Base-by-base conservation (phyloP, 1,140 invertebrate species). In the Lanistes nyassanus region DNA sequence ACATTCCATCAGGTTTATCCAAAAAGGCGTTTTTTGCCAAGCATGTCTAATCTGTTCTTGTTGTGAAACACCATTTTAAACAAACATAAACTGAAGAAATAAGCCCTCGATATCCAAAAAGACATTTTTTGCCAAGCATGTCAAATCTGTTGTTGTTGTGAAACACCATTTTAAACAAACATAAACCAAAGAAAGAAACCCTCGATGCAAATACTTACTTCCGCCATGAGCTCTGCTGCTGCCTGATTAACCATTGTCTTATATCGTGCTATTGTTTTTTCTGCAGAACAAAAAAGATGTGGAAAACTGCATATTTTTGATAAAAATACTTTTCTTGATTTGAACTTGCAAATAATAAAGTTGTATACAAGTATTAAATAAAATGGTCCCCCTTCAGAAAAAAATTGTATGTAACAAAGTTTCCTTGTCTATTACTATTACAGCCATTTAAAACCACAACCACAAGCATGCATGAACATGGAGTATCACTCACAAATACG, bases 161-260 rank as follows among this genome's bases (percentile, higher is more conserved):
- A 34, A 26, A 42, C 16, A 53, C 31, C 29, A 11, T 29, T 64
- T n/a, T 64, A 23, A 11, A 16, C 13, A 16, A 64, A 64, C 13
- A 11, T n/a, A 47, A 51, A 70, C 42, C n/a, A 75, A 34, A 11
- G 23, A 5, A 23, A 66, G 7, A 66, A 36, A 42, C 19, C 36
- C 47, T 34, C 47, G 29, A 62, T 29, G 62, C 6, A 0, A 11
- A 69, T 23, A 79, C 78, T 82, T 76, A 86, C 85, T 75, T 84
- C 78, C 31, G 80, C 81, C 26, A 85, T 60, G 29, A 87, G 72
- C 66, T 87, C 85, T 64, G 83, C 84, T 67, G 85, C 85, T 75
- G 79, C 76, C 58, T 85, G 84, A 37, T 84, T 87, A 51, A 83
- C 80, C 72, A 79, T 47, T 23, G 82, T 82, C 37, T 80, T 83